These are phyloP conservation scores for Melanchra persicariae DNA, from an alignment of 2,888 invertebrate genomes.

Conservation along the genomic window DNA sequence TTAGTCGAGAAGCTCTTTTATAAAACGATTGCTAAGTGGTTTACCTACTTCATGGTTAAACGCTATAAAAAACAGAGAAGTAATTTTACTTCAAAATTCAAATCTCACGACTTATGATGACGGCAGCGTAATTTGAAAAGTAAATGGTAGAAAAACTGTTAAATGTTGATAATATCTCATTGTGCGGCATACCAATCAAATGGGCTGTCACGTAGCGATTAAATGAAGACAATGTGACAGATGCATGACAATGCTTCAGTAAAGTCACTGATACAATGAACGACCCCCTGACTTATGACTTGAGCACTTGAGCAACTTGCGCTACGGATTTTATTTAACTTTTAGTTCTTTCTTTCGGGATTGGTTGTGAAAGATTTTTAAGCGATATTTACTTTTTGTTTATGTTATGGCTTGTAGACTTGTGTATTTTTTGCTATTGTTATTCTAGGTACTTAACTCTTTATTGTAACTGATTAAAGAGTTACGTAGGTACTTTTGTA, in stretches of 20 bases:
- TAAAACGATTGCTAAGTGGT: conserved; percentile 18
- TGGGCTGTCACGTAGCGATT: conserved; percentile 33
- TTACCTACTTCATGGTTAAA: conserved; percentile 28
- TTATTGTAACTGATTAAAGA: no score
- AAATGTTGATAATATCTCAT: conserved; percentile 37
- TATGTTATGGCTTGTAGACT: background rate
- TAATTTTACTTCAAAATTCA: conserved; percentile 29
- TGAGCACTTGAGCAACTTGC: conserved; percentile 31
- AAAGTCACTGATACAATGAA: conserved; percentile 43
- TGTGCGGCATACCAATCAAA: conserved; percentile 40
- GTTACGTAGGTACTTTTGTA: no score
- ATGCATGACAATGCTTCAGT: conserved; percentile 44
- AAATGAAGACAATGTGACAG: conserved; percentile 43
- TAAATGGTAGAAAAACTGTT: conserved; percentile 41
- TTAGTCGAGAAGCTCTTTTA: conserved; percentile 8
- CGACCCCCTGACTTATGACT: conserved; percentile 52
- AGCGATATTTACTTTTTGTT: conserved; percentile 12
- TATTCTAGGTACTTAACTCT: no score
- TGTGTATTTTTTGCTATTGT: background rate
- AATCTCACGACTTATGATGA: conserved; percentile 25
- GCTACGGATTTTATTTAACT: background rate
- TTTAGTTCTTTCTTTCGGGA: conserved; percentile 13
- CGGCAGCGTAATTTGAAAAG: conserved; percentile 17
- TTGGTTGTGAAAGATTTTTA: conserved; percentile 19
- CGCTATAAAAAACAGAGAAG: conserved; percentile 8